Base-by-base conservation (phyloP, 2,113 vertebrate genomes). In the Microtus ochrogaster region DNA sequence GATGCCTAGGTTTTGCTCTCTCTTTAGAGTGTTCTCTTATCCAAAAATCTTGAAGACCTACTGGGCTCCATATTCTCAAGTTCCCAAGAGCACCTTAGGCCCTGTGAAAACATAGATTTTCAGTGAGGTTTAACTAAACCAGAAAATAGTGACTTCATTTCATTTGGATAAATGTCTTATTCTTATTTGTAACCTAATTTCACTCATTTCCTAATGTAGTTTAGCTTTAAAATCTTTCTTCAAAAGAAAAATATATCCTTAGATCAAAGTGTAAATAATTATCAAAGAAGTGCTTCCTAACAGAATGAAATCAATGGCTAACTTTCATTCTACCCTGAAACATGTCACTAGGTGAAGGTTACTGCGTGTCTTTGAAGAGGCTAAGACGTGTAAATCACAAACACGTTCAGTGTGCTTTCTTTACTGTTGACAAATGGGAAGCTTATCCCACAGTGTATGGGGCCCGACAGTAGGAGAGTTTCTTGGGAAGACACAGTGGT, bases 1-100 rank as follows among this genome's bases (percentile, higher is more conserved):
- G n/a, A 17, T 17, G 12, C 3, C 30, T 24, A 13, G 14, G 4
- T 26, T 7, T 5, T 5, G 11, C 5, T 1, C 1, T 55, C 12
- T 0, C 7, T 33, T 44, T 26, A 7, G 28, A 44, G 7, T 21
- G 17, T 66, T 4, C 19, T 41, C 61, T 33, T 7, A 24, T 13
- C 28, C 11, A 24, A 24, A 68, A 68, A 3, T 24, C 3, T 2
- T 26, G 36, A 44, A 72, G 5, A 5, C 14, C 21, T 5, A 44
- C 58, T 36, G 12, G 14, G n/a, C 2, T 41, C 26, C 5, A 30
- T 7, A 7, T 61, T 12, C 2, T 36, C 26, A 44, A n/a, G 5
- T 44, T 41, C 1, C 12, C 5, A 19, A 7, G 24, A 73, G 52
- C 0, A 3, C 3, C 3, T 5, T 6, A 13, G 41, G 2, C 4